phyloP scores from a whole-genome alignment of 2,888 invertebrate species.

The Serrognathus titanus region DNA sequence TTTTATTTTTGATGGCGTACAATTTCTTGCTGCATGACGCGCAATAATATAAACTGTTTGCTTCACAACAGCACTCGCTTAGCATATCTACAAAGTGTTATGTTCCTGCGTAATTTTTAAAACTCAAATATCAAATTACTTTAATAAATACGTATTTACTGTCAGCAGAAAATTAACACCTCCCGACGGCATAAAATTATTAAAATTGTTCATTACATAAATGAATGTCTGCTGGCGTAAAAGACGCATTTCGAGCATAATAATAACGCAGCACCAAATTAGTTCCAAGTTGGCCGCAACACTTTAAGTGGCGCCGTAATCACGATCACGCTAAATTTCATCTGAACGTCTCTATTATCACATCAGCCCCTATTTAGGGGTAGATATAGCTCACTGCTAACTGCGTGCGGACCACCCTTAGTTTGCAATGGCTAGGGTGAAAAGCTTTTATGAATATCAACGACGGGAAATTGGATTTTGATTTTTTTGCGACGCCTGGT shows the following conservation, averaged over 20 bases:
- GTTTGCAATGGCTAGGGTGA: constrained; percentile 21
- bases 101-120: no score
- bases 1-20: no score
- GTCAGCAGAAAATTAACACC: no score
- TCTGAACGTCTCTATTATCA: constrained; percentile 44
- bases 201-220: not conserved
- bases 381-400: constrained; percentile 34
- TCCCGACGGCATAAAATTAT: not conserved
- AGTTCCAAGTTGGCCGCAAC: constrained; percentile 13
- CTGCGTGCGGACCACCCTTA: constrained; percentile 26
- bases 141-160: no score
- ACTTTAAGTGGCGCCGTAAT: constrained; percentile 21
- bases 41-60: no score
- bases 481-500: constrained; percentile 25
- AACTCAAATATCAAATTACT: no score
- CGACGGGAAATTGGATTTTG: constrained; percentile 41
- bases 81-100: no score
- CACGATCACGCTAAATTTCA: constrained; percentile 43
- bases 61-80: no score
- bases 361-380: constrained; percentile 35
- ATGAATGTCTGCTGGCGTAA: not conserved
- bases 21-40: no score
- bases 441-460: constrained; percentile 26
- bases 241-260: not conserved
- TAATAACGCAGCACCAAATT: constrained; percentile 4